phyloP scores from a whole-genome alignment of 2,113 vertebrate species.

The Cyanistes caeruleus region DNA sequence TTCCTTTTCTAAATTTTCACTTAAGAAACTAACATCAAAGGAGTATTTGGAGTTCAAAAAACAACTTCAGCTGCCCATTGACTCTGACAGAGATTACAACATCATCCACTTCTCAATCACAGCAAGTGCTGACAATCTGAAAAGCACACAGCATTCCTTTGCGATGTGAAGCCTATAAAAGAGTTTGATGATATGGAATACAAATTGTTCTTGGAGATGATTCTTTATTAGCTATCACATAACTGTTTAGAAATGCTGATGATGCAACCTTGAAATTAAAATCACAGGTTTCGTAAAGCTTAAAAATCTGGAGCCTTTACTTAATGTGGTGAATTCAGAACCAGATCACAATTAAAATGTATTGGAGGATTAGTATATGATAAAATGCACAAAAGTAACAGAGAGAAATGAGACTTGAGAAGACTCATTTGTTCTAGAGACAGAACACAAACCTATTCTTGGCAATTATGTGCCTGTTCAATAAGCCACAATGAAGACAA shows the following conservation, averaged over 20 bases:
- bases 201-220: not conserved
- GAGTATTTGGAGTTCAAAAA: not conserved
- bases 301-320: not conserved
- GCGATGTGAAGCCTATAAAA: not conserved
- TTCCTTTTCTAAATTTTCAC: not conserved
- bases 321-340: not conserved
- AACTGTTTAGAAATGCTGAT: not conserved
- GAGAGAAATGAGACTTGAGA: not conserved
- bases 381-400: not conserved
- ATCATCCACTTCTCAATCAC: not conserved
- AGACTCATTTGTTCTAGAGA: not conserved
- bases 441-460: not conserved
- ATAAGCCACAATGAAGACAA: not conserved
- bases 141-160: not conserved
- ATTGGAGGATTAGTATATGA: not conserved
- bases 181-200: not conserved
- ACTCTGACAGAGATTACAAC: not conserved
- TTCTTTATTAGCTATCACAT: not conserved
- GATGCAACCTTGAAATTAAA: not conserved
- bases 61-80: not conserved
- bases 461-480: not conserved
- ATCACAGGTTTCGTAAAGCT: not conserved
- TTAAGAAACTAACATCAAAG: slow-evolving; percentile 5
- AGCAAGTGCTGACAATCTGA: not conserved
- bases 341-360: not conserved